Base-by-base conservation (phyloP, 2,113 vertebrate species). In the Semicossyphus pulcher region DNA sequence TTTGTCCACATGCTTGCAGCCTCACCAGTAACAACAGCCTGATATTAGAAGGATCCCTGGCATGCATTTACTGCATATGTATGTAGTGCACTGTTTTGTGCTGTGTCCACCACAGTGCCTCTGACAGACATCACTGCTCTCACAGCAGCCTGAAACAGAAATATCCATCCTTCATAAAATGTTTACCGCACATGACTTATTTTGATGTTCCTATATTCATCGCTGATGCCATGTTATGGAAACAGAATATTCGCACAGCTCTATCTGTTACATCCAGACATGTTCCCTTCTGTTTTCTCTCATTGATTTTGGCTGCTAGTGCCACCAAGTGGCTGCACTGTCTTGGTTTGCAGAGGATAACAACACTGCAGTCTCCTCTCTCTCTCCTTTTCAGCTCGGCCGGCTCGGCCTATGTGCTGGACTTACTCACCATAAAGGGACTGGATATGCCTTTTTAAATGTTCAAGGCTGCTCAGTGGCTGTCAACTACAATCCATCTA, bases 251-350 rank as follows among this genome's bases (percentile, higher is more conserved):
- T 76, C 65, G 7, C 34, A 60, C 21, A 56, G 61, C 76, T 85
- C 72, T 76, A 60, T 78, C 63, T 57, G 23, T 71, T 58, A 60
- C 2, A 70, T 15, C 16, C 73, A 78, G 42, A 73, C 68, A 66
- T 32, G 28, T 7, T 29, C 21, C 39, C 29, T 51, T 49, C 54
- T 66, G 34, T 72, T 80, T 3, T 41, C 58, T 60, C 21, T 28
- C 73, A 86, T 83, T 87, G 90, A 89, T 93, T 94, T 92, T 93
- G 91, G 86, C 72, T 88, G 83, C 80, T 93, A 92, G 90, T 94
- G 93, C 92, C 92, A 93, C 91, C 93, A 90, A 93, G 92, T 93
- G 93, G 86, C 56, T 12, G 51, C 37, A 77, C 21, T 18, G 23
- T 62, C 39, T 56, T 44, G 20, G 49, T 63, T 62, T 74, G 21